Conservation (phyloP, 2,888 invertebrate species). For the Willowsia nigromaculata region DNA sequence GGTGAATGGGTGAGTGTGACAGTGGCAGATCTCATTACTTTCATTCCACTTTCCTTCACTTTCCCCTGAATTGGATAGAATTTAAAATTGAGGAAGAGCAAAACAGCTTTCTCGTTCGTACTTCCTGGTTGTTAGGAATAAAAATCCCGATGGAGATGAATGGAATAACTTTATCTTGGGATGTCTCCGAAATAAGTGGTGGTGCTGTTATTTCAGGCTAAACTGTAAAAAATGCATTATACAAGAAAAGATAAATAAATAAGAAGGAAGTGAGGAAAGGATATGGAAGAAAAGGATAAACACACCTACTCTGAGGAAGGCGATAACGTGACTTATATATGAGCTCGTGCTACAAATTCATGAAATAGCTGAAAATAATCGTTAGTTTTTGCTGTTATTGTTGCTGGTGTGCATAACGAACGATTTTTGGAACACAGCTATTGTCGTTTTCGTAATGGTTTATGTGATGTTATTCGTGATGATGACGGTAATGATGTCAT, state of each 20-base stretch:
- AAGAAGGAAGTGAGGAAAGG: neutral
- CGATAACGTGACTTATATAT: neutral
- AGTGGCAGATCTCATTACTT: too few relatives aligned
- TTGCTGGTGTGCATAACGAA: neutral
- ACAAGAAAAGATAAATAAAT: neutral
- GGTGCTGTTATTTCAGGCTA: neutral
- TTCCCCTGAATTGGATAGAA: too few relatives aligned
- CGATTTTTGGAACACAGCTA: neutral
- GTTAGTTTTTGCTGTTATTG: neutral
- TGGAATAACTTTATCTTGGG: too few relatives aligned
- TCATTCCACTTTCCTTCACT: too few relatives aligned
- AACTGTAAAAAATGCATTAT: neutral
- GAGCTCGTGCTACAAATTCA: slow-evolving; percentile 1
- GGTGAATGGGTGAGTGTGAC: neutral
- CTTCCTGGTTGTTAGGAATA: too few relatives aligned
- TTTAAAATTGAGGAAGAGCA: too few relatives aligned
- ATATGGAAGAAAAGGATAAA: neutral
- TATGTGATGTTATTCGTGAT: neutral
- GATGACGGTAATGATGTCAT: neutral
- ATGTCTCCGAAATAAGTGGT: too few relatives aligned
- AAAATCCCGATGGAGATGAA: too few relatives aligned
- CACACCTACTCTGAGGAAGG: too few relatives aligned
- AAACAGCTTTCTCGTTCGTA: too few relatives aligned
- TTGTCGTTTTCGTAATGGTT: neutral
- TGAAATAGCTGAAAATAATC: neutral